Evolutionary conservation across 2,797 vertebrate species (phyloP), one percentile per base, ranked within the genome.

Genomic region (Molossus alvarezi): DNA sequence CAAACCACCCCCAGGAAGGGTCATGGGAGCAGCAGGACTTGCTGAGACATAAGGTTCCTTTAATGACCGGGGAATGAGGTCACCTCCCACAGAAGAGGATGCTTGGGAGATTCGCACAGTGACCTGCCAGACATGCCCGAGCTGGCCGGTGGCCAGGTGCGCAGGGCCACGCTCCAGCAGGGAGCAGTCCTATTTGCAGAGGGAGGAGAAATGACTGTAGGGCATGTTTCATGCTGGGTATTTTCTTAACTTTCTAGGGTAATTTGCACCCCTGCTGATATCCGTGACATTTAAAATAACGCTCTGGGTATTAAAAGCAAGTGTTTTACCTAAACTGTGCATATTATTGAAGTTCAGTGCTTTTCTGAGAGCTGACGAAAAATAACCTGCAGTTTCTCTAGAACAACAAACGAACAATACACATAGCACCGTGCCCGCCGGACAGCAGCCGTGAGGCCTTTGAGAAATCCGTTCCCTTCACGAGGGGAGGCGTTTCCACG

Each of bases 361-460:
- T 73, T 85, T 93, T 96, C 17, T 21, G 48, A 96, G 58, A 84
- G 57, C 51, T 87, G 73, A 73, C 18, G 7, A 37, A 55, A 95
- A 91, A 90, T n/a, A 85, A 60, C 65, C 62, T 79, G 92, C 2
- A 23, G 58, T 67, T 85, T 92, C 95, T 96, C 93, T 73, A 75
- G 60, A 94, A 93, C 10, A 94, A 96, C 82, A 95, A 90, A 60
- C 89, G 45, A 37, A 93, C 76, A 96, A 69, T 41, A 67, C 6
- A 65, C 23, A 60, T 0, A 41, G 64, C 2, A 4, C 48, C 14
- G 6, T 2, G 37, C 33, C 8, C 67, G 58, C 45, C 55, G 33
- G 83, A 75, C 23, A 41, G 33, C 25, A 27, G 15, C 45, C 75
- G 53, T 14, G 67, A 72, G 84, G 81, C 13, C 51, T 94, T 92